A percentile compares a stretch with the other conserved stretches of the same genome.
Conservation (phyloP, 2,113 vertebrate species). For the Danio rerio region GRCz12tu NC_133186.1:41385501-41386000, state of each 20-base stretch:
- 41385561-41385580: too few species aligned
- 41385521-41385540: too few species aligned
- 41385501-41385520: too few species aligned
- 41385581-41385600: too few species aligned
- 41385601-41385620: too few species aligned
- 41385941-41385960: constrained; percentile 40
- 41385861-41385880: constrained; percentile 27
- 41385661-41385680: neutral
- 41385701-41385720: neutral
- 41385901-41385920: constrained; percentile 32
- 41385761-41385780: neutral
- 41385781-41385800: neutral
- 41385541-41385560: too few species aligned
- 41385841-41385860: neutral
- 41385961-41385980: constrained; percentile 41
- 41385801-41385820: neutral
- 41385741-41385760: neutral
- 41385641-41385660: too few species aligned
- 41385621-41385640: too few species aligned
- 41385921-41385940: constrained; percentile 18
- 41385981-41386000: constrained; percentile 27
- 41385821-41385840: neutral
- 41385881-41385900: constrained; percentile 1
- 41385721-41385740: neutral
- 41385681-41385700: neutral